Evolutionary conservation across 2,797 vertebrate genomes (phyloP).

Genomic region (Pseudochromis fuscus): DNA sequence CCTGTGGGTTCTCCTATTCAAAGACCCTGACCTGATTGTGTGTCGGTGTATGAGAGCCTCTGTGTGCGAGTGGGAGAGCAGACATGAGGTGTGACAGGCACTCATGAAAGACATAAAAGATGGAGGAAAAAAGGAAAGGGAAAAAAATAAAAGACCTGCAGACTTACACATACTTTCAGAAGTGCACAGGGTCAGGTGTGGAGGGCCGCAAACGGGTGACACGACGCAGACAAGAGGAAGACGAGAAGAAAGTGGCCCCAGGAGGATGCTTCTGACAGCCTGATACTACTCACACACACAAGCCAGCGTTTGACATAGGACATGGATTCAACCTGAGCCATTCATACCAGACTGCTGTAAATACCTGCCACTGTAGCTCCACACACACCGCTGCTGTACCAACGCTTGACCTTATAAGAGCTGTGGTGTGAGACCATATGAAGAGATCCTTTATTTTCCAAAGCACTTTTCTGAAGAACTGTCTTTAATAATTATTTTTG

Average conservation of each 20-base stretch:
- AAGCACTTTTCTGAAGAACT: background rate
- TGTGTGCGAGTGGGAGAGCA: constrained; percentile 26
- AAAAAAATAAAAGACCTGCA: background rate
- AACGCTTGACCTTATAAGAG: background rate
- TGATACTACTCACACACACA: constrained; percentile 11
- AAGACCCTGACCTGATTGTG: constrained; percentile 61
- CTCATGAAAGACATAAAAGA: constrained; percentile 30
- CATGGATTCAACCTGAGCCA: constrained; percentile 4
- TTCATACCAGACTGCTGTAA: constrained; percentile 36
- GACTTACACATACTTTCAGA: constrained; percentile 5
- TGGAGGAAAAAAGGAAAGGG: background rate
- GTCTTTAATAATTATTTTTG: background rate
- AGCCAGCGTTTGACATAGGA: constrained; percentile 5
- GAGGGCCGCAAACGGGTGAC: constrained; percentile 35
- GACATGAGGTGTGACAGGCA: constrained; percentile 45
- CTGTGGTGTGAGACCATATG: background rate
- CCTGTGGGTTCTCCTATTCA: constrained; percentile 64
- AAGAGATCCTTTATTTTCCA: constrained; percentile 2
- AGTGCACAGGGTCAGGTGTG: constrained; percentile 41
- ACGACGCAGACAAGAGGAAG: constrained; percentile 40
- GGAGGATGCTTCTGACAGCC: constrained; percentile 31
- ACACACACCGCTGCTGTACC: constrained; percentile 12
- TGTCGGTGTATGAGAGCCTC: constrained; percentile 7
- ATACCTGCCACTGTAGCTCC: constrained; percentile 7
- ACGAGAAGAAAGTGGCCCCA: constrained; percentile 43